Conservation (phyloP, 1,140 invertebrate genomes). For the Heliothis virescens region DNA sequence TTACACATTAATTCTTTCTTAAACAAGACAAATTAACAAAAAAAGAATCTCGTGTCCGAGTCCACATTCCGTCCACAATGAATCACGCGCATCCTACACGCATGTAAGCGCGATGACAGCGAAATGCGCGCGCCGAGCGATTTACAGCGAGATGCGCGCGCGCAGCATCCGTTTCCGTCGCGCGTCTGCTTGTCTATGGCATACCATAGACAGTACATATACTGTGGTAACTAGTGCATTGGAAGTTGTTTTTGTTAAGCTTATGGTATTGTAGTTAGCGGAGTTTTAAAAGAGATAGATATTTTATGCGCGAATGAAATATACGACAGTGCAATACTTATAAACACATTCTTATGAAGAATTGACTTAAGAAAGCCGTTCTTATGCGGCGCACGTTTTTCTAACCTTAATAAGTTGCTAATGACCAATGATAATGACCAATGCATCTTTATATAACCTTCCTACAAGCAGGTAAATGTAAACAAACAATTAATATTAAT, state of each 20-base stretch:
- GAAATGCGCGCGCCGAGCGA: conserved; percentile 74
- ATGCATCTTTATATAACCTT: no score
- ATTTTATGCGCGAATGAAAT: no score
- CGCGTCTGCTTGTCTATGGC: conserved; percentile 7
- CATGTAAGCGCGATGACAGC: conserved; percentile 68
- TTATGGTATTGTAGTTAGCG: not conserved
- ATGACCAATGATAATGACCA: no score
- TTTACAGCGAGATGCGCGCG: conserved; percentile 61
- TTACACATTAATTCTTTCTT: not conserved
- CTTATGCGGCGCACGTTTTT: no score
- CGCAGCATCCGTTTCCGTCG: conserved; percentile 59
- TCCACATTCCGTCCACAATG: conserved; percentile 13
- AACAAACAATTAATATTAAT: no score
- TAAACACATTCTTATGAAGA: no score
- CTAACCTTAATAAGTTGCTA: no score
- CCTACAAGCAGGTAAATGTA: no score
- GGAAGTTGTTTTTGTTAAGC: conserved; percentile 8
- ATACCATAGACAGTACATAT: not conserved
- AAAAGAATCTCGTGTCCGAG: not conserved
- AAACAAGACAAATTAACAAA: not conserved
- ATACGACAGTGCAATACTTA: no score
- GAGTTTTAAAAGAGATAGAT: no score
- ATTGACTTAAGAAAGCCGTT: no score
- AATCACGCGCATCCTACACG: conserved; percentile 45
- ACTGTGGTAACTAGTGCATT: conserved; percentile 27